These are phyloP conservation scores for Rotaria magnacalcarata DNA, from an alignment of 2,888 invertebrate genomes.

Conservation along the genomic window DNA sequence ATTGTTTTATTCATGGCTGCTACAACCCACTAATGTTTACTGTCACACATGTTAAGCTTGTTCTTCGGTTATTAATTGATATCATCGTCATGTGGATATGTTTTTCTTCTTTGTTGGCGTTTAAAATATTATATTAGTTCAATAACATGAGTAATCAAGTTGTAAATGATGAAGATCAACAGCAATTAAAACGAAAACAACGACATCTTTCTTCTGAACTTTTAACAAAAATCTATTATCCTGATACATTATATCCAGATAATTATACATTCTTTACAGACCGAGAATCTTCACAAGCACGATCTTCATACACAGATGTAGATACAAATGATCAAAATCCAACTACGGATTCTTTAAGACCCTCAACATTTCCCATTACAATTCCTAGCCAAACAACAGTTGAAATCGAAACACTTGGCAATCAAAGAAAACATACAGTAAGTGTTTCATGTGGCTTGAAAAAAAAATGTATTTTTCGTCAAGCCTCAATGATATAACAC, in stretches of 20 bases:
- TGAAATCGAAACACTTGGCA: not conserved
- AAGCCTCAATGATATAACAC: no score
- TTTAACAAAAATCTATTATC: not conserved
- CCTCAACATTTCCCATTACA: not conserved
- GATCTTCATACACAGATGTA: not conserved
- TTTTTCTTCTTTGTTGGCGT: no score
- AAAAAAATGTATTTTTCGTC: no score
- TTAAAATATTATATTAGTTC: no score
- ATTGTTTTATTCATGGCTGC: not conserved
- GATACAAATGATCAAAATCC: not conserved
- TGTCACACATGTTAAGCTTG: not conserved
- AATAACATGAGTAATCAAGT: not conserved
- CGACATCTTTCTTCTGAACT: not conserved
- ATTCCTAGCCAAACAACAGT: not conserved
- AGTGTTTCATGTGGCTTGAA: no score
- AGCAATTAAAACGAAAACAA: not conserved
- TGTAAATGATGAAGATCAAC: not conserved
- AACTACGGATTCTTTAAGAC: not conserved
- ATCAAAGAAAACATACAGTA: no score
- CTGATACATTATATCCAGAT: not conserved
- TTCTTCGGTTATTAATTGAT: not conserved
- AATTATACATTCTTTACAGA: not conserved
- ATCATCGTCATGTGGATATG: not conserved
- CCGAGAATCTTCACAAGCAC: not conserved
- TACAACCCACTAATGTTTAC: not conserved